phyloP scores from a whole-genome alignment of 2,797 vertebrate species.

The Gallinago stenura region DNA sequence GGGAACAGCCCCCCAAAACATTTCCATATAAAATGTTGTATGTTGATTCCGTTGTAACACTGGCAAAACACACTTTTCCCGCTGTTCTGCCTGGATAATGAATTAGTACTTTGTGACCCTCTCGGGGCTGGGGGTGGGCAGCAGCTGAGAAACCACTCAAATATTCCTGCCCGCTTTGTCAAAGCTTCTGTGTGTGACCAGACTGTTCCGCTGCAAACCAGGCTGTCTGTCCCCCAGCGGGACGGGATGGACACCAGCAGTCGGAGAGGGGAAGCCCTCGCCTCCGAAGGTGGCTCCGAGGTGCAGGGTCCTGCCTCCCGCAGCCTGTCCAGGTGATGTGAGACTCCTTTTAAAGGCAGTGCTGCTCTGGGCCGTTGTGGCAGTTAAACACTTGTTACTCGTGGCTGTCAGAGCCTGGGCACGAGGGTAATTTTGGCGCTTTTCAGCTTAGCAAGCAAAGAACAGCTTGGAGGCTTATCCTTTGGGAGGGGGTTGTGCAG shows the following conservation, averaged over 20 bases:
- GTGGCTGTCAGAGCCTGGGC: slow-evolving; percentile 39
- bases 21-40: neutral
- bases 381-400: neutral
- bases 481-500: neutral
- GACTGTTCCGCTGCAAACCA: rapidly evolving
- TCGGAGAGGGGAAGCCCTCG: rapidly evolving
- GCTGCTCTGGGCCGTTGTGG: neutral
- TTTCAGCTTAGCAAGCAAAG: slow-evolving; percentile 63
- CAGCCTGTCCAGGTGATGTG: neutral
- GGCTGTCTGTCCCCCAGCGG: rapidly evolving
- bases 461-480: neutral
- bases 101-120: rapidly evolving
- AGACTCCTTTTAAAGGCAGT: neutral
- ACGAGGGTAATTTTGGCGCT: slow-evolving; percentile 57
- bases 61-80: rapidly evolving
- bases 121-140: neutral
- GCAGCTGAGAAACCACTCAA: rapidly evolving
- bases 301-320: rapidly evolving
- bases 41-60: neutral
- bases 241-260: rapidly evolving
- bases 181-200: neutral
- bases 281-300: neutral
- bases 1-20: rapidly evolving
- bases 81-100: rapidly evolving
- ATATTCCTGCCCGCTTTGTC: rapidly evolving